A percentile compares a stretch with the other conserved stretches of the same genome.
Evolutionary conservation across 2,888 invertebrate genomes (phyloP).

Genomic region (Epirrita christyi): DNA sequence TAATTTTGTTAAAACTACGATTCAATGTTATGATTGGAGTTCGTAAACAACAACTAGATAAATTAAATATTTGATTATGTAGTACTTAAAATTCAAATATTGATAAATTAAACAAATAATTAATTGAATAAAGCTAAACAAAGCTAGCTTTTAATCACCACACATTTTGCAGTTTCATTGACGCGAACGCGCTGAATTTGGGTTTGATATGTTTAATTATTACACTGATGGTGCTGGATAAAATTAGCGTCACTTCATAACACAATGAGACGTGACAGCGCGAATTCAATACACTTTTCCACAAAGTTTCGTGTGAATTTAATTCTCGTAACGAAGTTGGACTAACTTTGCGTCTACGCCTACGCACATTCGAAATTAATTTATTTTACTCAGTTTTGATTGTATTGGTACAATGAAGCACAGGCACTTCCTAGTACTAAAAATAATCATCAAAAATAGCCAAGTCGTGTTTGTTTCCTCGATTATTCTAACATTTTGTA

Average conservation of each 20-base stretch:
- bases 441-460: too few species aligned
- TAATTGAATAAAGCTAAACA: constrained; percentile 39
- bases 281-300: constrained; percentile 67
- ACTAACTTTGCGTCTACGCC: constrained; percentile 56
- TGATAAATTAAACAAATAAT: constrained; percentile 8
- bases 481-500: too few species aligned
- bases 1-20: constrained; percentile 50
- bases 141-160: constrained; percentile 55
- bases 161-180: constrained; percentile 61
- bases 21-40: constrained; percentile 34
- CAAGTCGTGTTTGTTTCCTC: too few species aligned
- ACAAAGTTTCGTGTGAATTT: constrained; percentile 70
- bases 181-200: constrained; percentile 49
- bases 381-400: constrained; percentile 15
- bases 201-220: constrained; percentile 64
- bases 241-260: constrained; percentile 68
- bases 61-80: constrained; percentile 14
- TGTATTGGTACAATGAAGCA: too few species aligned
- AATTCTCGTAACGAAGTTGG: constrained; percentile 64
- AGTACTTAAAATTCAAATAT: constrained; percentile 13
- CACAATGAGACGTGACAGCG: constrained; percentile 69
- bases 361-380: constrained; percentile 47
- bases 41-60: constrained; percentile 29
- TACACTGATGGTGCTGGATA: constrained; percentile 64
- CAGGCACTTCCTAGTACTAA: too few species aligned